These are phyloP conservation scores for Cepaea nemoralis DNA, from an alignment of 1,140 invertebrate genomes.

Conservation along the genomic window DNA sequence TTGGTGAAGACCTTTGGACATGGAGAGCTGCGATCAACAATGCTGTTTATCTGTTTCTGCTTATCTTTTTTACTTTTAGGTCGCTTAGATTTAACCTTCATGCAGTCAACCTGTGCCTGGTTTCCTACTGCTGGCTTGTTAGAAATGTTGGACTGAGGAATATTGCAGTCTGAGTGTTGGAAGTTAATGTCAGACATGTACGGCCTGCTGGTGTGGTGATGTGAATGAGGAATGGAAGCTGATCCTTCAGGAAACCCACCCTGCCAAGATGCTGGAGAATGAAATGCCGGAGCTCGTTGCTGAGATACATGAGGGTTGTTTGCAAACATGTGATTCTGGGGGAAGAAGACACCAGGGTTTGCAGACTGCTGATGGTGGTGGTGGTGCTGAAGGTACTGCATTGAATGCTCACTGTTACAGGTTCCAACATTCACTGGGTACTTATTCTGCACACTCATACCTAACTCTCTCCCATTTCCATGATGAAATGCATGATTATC, in stretches of 20 bases:
- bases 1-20: background rate
- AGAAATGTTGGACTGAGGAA: background rate
- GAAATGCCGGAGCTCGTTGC: background rate
- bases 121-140: background rate
- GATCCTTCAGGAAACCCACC: background rate
- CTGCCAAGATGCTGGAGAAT: constrained; percentile 13
- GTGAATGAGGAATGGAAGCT: background rate
- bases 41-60: constrained; percentile 22
- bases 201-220: background rate
- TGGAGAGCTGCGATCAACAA: constrained; percentile 15
- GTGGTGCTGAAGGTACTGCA: background rate
- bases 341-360: background rate
- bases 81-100: constrained; percentile 23
- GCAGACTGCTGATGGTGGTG: background rate
- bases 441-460: background rate
- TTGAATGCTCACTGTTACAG: background rate
- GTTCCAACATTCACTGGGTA: background rate
- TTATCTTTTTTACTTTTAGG: constrained; percentile 29
- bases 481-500: background rate
- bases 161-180: background rate
- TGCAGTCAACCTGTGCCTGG: background rate
- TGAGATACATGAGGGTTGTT: background rate
- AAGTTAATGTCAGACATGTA: background rate
- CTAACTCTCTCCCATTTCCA: background rate
- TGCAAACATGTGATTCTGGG: background rate